Base-by-base conservation (phyloP, 2,113 vertebrate genomes). In the Perccottus glenii region DNA sequence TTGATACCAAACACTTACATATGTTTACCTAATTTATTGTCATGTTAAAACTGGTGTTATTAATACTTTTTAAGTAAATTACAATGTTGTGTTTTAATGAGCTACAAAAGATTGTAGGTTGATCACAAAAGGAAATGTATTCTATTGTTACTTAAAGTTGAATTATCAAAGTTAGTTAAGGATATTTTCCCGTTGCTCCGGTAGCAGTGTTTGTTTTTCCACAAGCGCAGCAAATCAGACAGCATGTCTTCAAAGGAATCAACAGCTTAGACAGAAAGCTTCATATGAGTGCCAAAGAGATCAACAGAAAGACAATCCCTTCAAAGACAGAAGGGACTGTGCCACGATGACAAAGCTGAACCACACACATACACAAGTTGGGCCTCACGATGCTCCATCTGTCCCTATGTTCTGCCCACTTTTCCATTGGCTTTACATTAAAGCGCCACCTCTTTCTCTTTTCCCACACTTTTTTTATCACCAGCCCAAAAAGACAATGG, bases 381-480 rank as follows among this genome's bases (percentile, higher is more conserved):
- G 46, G 74, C 69, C 70, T 68, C 36, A 49, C 40, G 38, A 66
- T 36, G 46, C 16, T 47, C 72, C 46, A 46, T 79, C 77, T 60
- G 44, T 81, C 69, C 82, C 78, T 79, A 67, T 85, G 80, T 60
- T 87, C 49, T 38, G 36, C 65, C 40, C 66, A 62, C 57, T 49
- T 57, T 50, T 56, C 60, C 56, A 78, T 66, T 56, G 84, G 75
- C 64, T 75, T 77, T 53, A 74, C 77, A 64, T 79, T 63, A 80
- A 87, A 85, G 61, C 73, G 69, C 50, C 55, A 65, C 49, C 67
- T 80, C 67, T 69, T 82, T 57, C 49, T 63, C 74, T 78, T 38
- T 56, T 68, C 44, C 73, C 42, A 42, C 11, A 51, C 47, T 6
- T 56, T 6, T 56, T 27, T 72, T 33, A 67, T 80, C 38, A 0